phyloP scores from a whole-genome alignment of 2,888 invertebrate species.

The Drosophila eohydei region DNA sequence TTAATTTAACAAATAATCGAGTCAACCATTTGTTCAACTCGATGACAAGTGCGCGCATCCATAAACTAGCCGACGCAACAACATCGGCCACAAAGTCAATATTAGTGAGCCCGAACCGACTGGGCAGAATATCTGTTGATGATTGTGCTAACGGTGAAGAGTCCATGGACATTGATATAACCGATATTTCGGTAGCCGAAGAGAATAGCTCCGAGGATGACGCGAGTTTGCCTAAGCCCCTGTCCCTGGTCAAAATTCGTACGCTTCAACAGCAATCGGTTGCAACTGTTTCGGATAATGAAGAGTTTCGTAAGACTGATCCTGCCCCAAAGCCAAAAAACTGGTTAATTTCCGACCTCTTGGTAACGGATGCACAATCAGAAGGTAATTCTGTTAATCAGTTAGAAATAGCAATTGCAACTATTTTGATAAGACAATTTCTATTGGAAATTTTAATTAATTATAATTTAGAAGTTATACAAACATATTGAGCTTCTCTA shows the following conservation, averaged over 20 bases:
- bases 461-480: too few species aligned
- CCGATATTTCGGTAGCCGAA: conserved; percentile 83
- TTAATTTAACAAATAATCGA: conserved; percentile 85
- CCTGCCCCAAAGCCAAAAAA: conserved; percentile 69
- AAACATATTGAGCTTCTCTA: too few species aligned
- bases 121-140: conserved; percentile 55
- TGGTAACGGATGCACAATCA: conserved; percentile 66
- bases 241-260: conserved; percentile 74
- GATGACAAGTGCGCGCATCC: conserved; percentile 75
- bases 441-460: not conserved
- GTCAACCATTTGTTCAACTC: conserved; percentile 82
- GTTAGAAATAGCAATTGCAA: too few species aligned
- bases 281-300: conserved; percentile 38
- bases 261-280: conserved; percentile 42
- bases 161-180: conserved; percentile 85
- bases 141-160: conserved; percentile 83
- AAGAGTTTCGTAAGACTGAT: conserved; percentile 47
- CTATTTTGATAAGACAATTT: not conserved
- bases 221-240: conserved; percentile 59
- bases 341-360: conserved; percentile 83
- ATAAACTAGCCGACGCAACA: conserved; percentile 61
- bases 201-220: conserved; percentile 58
- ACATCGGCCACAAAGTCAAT: conserved; percentile 46
- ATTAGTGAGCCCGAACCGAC: conserved; percentile 48
- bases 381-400: conserved; percentile 33